Base-by-base conservation (phyloP, 2,797 vertebrate genomes). In the Podargus strigoides region DNA sequence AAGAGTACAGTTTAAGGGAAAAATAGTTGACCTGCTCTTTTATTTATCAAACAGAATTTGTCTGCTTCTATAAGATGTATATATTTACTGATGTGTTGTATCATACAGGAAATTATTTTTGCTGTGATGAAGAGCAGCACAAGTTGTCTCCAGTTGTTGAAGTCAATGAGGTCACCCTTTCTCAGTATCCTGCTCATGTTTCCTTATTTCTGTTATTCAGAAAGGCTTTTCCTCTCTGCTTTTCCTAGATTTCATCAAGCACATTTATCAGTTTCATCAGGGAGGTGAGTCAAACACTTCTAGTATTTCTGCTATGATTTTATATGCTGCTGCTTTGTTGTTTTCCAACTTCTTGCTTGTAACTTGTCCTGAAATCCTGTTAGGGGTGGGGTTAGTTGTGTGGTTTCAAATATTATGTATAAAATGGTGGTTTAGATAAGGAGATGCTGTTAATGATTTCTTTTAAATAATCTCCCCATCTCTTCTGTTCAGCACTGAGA, bases 1-100 rank as follows among this genome's bases (percentile, higher is more conserved):
- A 87, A 76, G n/a, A 56, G 19, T 56, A 24, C 17, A 39, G 15
- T 83, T 93, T 89, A 79, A 77, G 27, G 55, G 81, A 76, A 93
- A 90, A 82, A 62, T 34, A 62, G 34, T 76, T 91, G 67, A 94
- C 63, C 42, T 89, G 62, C 16, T 55, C 50, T 87, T 90, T 79
- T 85, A 94, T 91, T 92, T 95, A 80, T 85, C 59, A 85, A 89
- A 89, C 55, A 89, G 56, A 91, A 55, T 85, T 89, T 74, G 28
- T 83, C 82, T 94, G 42, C 47, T 92, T 89, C 85, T 80, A 8
- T 85, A 90, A 70, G 39, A 18, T 91, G 70, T 89, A 17, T 95
- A 78, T 75, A 69, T 49, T 93, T 85, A 69, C 30, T 62, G 55
- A 68, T 77, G 52, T 70, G 37, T 53, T 85, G 56, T 84, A 90